Evolutionary conservation across 2,113 vertebrate species (phyloP).

Genomic region (Paradisaea rubra): DNA sequence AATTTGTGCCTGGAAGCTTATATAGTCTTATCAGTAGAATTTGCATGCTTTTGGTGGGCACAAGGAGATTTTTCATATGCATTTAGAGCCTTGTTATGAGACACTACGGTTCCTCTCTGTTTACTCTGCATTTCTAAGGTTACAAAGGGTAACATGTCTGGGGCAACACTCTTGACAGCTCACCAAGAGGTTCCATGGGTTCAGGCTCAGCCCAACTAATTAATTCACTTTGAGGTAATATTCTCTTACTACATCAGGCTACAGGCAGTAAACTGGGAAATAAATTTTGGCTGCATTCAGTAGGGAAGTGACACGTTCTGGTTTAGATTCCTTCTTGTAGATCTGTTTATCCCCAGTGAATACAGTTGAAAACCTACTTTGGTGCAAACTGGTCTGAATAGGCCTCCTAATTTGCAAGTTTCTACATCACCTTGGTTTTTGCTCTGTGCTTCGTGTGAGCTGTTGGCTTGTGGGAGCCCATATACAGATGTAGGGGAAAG

Average conservation of each 20-base stretch:
- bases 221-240: background rate
- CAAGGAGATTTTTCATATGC: background rate
- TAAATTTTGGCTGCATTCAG: background rate
- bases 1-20: background rate
- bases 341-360: background rate
- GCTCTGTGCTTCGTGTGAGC: background rate
- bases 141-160: background rate
- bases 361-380: background rate
- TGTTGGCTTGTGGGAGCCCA: background rate
- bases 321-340: background rate
- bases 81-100: background rate
- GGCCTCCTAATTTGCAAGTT: background rate
- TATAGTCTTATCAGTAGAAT: background rate
- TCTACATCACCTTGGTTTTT: background rate
- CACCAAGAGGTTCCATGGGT: background rate
- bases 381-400: background rate
- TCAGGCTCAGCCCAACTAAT: background rate
- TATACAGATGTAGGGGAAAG: fast-evolving
- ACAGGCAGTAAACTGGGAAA: background rate
- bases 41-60: background rate
- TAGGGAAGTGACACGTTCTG: background rate
- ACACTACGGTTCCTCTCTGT: background rate
- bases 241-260: background rate
- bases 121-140: background rate
- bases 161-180: background rate